Percentiles rank a stretch among this genome's conserved stretches.
phyloP scores from a whole-genome alignment of 1,140 invertebrate species.

The Formica selysi region DNA sequence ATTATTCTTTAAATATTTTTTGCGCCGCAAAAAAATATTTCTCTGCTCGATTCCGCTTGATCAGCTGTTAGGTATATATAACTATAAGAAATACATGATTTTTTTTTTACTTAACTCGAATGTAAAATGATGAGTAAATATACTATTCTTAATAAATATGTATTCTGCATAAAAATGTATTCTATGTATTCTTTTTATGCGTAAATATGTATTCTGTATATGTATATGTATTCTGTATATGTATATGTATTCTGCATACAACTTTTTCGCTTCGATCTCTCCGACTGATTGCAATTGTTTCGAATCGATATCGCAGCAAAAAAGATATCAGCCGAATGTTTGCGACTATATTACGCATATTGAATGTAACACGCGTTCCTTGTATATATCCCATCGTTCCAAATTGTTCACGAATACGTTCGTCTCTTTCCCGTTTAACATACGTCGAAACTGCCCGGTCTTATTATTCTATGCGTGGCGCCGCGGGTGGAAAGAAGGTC shows the following conservation, averaged over 20 bases:
- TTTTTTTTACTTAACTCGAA: background rate
- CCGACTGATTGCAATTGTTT: slow-evolving; percentile 1
- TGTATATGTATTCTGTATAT: no score
- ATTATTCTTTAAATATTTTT: slow-evolving; percentile 54
- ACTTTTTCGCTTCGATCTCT: background rate
- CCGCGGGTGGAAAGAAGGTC: background rate
- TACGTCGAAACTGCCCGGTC: slow-evolving; percentile 58
- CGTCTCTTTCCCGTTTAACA: slow-evolving; percentile 37
- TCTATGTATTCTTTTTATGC: no score
- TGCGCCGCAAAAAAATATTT: background rate
- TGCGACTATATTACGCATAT: background rate
- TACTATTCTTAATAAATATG: no score
- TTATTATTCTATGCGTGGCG: slow-evolving; percentile 69
- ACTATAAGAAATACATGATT: background rate
- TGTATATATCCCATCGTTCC: background rate
- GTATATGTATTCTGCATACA: background rate
- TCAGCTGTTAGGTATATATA: background rate
- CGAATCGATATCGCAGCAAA: slow-evolving; percentile 30
- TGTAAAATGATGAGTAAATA: background rate
- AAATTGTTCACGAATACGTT: slow-evolving; percentile 30
- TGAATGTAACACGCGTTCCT: background rate
- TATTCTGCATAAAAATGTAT: no score
- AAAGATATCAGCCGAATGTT: slow-evolving; percentile 45
- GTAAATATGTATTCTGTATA: no score
- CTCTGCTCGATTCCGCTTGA: background rate